phyloP scores from a whole-genome alignment of 2,888 invertebrate genomes.

The Machimus atricapillus region DNA sequence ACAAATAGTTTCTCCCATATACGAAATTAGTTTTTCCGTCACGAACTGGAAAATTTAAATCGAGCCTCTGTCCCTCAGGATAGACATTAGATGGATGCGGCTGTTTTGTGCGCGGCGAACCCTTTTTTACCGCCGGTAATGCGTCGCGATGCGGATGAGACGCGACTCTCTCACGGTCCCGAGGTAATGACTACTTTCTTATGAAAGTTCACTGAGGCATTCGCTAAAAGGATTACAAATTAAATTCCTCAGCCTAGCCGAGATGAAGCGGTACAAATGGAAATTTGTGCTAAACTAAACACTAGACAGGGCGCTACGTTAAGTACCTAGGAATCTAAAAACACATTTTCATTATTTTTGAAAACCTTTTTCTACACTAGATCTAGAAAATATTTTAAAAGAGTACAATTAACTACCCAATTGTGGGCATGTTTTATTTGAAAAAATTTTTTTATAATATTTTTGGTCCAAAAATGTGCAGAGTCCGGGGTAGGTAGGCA shows the following conservation, averaged over 20 bases:
- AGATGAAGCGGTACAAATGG: neutral
- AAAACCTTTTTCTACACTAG: too few species aligned
- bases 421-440: too few species aligned
- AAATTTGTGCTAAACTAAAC: neutral
- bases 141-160: neutral
- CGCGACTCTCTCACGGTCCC: conserved; percentile 5
- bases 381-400: too few species aligned
- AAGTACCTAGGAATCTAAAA: too few species aligned
- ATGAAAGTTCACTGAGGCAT: conserved; percentile 31
- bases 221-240: conserved; percentile 36
- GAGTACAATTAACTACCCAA: too few species aligned
- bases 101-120: neutral
- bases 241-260: neutral
- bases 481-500: too few species aligned
- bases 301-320: too few species aligned
- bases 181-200: neutral
- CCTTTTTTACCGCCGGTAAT: neutral
- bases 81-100: neutral
- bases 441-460: too few species aligned
- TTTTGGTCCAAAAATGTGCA: too few species aligned
- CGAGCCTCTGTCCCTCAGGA: neutral
- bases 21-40: conserved; percentile 7
- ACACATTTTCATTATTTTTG: too few species aligned
- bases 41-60: conserved; percentile 15
- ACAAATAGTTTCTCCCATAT: neutral